Evolutionary conservation across 2,888 invertebrate species (phyloP), one percentile per base, ranked within the genome.

Genomic region (Lithodes maja): DNA sequence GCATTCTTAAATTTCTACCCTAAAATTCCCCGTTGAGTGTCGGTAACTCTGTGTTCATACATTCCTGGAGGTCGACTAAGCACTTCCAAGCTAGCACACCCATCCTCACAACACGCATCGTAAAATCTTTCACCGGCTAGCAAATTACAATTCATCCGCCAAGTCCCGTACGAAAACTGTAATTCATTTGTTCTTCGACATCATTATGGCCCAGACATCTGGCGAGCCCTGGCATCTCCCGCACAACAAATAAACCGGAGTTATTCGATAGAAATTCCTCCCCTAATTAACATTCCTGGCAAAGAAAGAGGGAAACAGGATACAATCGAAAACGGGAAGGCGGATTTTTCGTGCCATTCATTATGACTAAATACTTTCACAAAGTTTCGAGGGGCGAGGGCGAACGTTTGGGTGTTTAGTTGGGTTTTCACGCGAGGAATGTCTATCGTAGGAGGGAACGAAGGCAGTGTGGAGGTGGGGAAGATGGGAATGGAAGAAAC

Each of bases 211-310:
- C 33, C 55, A 79, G 79, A 80, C 17, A 55, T 68, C 85, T 85
- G 85, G 85, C 50, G 75, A 77, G 77, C 71, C n/a, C 71, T 71
- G 71, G 71, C 71, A 71, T 71, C 54, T 61, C 77, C 61, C 33
- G 33, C 77, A 54, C 52, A 12, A 50, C 78, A 85, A 77, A 68
- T 85, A 77, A 78, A 85, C 85, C 61, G 54, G 61, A 75, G 85
- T 85, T 85, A 52, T 85, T 85, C 55, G 78, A 85, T 85, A 85
- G 85, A 85, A 77, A 85, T 85, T 85, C 85, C 61, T 78, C 55
- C 85, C 85, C n/a, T 85, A 85, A 85, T 85, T 85, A 80, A 81
- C 79, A 86, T 86, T 86, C 81, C 75, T 33, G 52, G 17, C 17
- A 49, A 69, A 52, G 2, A 54, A 50, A 54, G 33, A 68, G 9